Base-by-base conservation (phyloP, 2,888 invertebrate species). In the Diploptera punctata region DNA sequence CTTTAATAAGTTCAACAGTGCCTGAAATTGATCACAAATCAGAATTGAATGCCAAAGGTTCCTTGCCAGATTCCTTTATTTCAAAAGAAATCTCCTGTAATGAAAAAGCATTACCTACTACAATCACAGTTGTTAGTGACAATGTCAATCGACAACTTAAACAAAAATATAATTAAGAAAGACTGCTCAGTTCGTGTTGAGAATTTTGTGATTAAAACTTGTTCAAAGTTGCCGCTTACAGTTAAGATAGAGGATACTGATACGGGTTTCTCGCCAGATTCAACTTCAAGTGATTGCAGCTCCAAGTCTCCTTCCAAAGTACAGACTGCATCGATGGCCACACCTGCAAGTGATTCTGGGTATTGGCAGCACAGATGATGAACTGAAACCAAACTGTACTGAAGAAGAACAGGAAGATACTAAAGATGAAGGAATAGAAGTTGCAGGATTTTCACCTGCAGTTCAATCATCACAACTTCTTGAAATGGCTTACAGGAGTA, bases 181-280 rank as follows among this genome's bases (percentile, higher is more conserved):
- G 82, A 82, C 57, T 82, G 81, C 71, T 77, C 80, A 1, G 80
- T 80, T 43, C 80, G 81, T 62, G 79, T 81, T 44, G 81, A 79
- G 73, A 81, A 80, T 75, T 79, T 79, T 70, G 77, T 77, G 62
- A 83, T 86, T 54, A 86, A 85, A 76, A 26, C 49, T 9, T 43
- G 26, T 18, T 47, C 43, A 52, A 70, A 62, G n/a, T 52, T 67
- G 31, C 69, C 71, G 24, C 26, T 72, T 4, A 57, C 69, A 57
- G 67, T 74, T 33, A 68, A 71, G 62, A 71, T 69, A 33, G 72
- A 67, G 38, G 68, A 62, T 69, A 72, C 54, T 19, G 62, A 44
- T 16, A 43, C 60, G 3, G 73, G 62, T 33, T 44, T 57, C 26
- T 67, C 62, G 9, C 60, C 69, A 10, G 75, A 75, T 43, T 68